A percentile compares a stretch with the other conserved stretches of the same genome.
Evolutionary conservation across 2,797 vertebrate genomes (phyloP).

Genomic region (Tenualosa thibaudeaui): DNA sequence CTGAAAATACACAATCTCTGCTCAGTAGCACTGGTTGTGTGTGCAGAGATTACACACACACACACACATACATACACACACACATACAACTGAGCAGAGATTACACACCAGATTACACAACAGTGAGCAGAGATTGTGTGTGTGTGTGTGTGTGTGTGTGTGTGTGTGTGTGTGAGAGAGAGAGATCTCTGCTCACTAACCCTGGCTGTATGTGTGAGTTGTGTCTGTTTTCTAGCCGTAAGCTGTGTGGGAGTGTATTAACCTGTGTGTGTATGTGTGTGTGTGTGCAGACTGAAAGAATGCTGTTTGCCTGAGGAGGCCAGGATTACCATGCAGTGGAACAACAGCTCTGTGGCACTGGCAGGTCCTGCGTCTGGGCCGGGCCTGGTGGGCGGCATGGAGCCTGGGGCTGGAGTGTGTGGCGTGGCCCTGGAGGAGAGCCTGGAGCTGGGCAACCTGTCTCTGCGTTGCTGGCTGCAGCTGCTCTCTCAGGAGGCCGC

Average conservation of each 20-base stretch:
- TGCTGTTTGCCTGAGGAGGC: neutral
- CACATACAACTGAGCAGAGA: no score
- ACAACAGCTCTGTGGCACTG: slow-evolving; percentile 52
- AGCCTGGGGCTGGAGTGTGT: slow-evolving; percentile 55
- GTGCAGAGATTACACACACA: no score
- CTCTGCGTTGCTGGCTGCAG: slow-evolving; percentile 76
- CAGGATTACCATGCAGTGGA: slow-evolving; percentile 62
- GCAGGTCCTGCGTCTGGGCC: neutral
- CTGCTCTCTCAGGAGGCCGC: slow-evolving; percentile 72
- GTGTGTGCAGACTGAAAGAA: slow-evolving; percentile 25
- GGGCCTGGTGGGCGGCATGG: neutral
- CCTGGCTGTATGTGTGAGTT: no score
- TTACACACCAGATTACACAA: no score
- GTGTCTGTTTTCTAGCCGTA: no score
- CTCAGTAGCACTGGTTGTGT: no score
- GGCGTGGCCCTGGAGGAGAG: slow-evolving; percentile 63
- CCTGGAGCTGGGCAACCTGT: slow-evolving; percentile 64
- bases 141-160: neutral
- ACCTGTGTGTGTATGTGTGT: neutral
- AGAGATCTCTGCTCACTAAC: no score
- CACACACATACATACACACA: no score
- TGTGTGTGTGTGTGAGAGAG: neutral
- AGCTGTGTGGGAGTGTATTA: no score
- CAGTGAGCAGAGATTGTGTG: no score
- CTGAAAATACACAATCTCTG: no score